Evolutionary conservation across 2,797 vertebrate genomes (phyloP).

Genomic region (Artibeus lituratus): DNA sequence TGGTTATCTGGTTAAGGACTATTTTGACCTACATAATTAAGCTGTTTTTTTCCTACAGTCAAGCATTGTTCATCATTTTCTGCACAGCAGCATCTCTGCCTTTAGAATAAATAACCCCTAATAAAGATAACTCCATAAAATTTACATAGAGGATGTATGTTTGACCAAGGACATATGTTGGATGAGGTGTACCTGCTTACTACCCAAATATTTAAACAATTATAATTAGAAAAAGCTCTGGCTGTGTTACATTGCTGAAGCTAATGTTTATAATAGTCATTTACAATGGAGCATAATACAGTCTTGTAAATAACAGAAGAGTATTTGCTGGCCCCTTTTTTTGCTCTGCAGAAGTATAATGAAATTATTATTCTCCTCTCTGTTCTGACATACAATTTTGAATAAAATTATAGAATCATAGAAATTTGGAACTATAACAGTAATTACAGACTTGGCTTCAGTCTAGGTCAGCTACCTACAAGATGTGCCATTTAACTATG

Average conservation of each 20-base stretch:
- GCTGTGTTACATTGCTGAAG: constrained; percentile 6
- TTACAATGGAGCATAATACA: not conserved
- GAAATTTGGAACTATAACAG: not conserved
- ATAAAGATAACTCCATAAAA: constrained; percentile 60
- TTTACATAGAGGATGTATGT: constrained; percentile 51
- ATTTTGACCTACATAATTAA: constrained; percentile 45
- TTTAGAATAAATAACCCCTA: constrained; percentile 58
- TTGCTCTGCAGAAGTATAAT: constrained; percentile 20
- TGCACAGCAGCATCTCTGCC: not conserved
- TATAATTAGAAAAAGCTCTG: constrained; percentile 11
- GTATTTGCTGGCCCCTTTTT: not conserved
- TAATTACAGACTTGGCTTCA: not conserved
- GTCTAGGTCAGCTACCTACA: not conserved
- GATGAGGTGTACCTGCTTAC: constrained; percentile 45
- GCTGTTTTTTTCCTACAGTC: constrained; percentile 18
- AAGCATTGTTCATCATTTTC: constrained; percentile 45
- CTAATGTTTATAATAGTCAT: constrained; percentile 42
- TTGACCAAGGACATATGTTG: constrained; percentile 53
- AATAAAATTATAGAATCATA: constrained; percentile 6
- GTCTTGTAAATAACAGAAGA: constrained; percentile 36
- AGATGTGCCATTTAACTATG: not conserved
- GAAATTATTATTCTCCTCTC: constrained; percentile 24
- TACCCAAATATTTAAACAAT: constrained; percentile 62
- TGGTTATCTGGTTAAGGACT: constrained; percentile 44
- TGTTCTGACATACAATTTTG: not conserved